Evolutionary conservation across 2,888 invertebrate species (phyloP).

Genomic region (Lypha dubia): DNA sequence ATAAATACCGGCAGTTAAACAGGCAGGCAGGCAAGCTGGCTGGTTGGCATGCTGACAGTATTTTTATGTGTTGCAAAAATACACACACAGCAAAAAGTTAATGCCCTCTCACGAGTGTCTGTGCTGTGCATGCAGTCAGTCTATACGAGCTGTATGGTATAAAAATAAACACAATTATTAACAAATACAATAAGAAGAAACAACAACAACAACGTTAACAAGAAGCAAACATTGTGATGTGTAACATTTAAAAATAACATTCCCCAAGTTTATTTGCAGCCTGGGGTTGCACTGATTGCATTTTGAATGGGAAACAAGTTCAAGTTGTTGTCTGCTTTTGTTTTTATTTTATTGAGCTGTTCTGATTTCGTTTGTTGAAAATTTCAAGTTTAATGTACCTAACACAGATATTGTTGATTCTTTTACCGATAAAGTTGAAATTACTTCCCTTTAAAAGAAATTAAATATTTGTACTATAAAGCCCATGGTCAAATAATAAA

Average conservation of each 20-base stretch:
- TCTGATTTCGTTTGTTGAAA: conserved; percentile 11
- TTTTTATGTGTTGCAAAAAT: conserved; percentile 22
- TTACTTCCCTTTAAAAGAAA: conserved; percentile 12
- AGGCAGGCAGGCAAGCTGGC: conserved; percentile 31
- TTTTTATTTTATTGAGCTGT: background rate
- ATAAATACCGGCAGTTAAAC: conserved; percentile 19
- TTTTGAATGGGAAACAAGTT: conserved; percentile 44
- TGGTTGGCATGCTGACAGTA: conserved; percentile 5
- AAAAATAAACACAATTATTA: conserved; percentile 54
- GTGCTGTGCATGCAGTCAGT: conserved; percentile 57
- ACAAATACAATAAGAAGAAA: conserved; percentile 5
- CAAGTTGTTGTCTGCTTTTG: conserved; percentile 40
- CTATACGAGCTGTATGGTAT: conserved; percentile 24
- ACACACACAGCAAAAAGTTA: conserved; percentile 43
- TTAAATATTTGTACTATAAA: too few relatives aligned
- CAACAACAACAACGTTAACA: background rate
- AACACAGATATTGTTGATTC: conserved; percentile 27
- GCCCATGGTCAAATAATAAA: too few relatives aligned
- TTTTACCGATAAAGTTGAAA: background rate
- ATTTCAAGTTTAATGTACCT: conserved; percentile 69
- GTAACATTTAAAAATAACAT: conserved; percentile 63
- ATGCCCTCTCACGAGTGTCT: conserved; percentile 59
- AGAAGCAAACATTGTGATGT: conserved; percentile 41
- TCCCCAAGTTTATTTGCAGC: conserved; percentile 45
- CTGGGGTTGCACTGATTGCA: conserved; percentile 54